phyloP scores from a whole-genome alignment of 2,888 invertebrate genomes.

The Pristionchus mayeri region DNA sequence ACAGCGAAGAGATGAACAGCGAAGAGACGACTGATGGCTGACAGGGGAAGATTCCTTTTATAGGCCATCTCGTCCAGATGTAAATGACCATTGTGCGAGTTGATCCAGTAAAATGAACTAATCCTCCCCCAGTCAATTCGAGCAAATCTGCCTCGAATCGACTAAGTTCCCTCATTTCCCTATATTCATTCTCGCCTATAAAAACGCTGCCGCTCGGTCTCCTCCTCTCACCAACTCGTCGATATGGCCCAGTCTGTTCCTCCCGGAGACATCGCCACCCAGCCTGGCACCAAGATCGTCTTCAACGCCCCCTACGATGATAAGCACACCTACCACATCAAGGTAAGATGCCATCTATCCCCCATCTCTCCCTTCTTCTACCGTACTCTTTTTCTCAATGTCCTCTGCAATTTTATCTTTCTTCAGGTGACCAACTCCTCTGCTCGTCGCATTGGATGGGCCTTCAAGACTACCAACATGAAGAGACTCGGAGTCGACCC shows the following conservation, averaged over 20 bases:
- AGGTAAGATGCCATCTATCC: neutral
- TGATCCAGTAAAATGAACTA: neutral
- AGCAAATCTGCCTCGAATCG: neutral
- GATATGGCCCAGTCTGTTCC: slow-evolving; percentile 23
- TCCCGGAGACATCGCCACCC: slow-evolving; percentile 36
- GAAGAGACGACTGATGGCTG: slow-evolving; percentile 20
- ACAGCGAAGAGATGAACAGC: slow-evolving; percentile 11
- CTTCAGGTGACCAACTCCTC: slow-evolving; percentile 9
- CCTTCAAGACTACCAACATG: slow-evolving; percentile 32
- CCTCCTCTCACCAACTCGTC: slow-evolving; percentile 1
- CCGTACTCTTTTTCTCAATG: neutral
- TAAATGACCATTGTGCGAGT: neutral
- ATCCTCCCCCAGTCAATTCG: neutral
- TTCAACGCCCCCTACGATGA: slow-evolving; percentile 38
- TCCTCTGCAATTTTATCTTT: too few relatives aligned
- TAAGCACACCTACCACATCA: slow-evolving; percentile 33
- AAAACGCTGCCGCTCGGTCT: neutral
- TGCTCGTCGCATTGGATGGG: slow-evolving; percentile 26
- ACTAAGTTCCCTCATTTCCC: neutral
- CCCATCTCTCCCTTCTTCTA: neutral
- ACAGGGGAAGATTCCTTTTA: neutral
- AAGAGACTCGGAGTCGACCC: slow-evolving; percentile 32
- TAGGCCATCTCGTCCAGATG: neutral
- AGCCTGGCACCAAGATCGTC: slow-evolving; percentile 17
- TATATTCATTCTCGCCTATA: neutral